Evolutionary conservation across 2,888 invertebrate species (phyloP).

Genomic region (Drosophila putrida): DNA sequence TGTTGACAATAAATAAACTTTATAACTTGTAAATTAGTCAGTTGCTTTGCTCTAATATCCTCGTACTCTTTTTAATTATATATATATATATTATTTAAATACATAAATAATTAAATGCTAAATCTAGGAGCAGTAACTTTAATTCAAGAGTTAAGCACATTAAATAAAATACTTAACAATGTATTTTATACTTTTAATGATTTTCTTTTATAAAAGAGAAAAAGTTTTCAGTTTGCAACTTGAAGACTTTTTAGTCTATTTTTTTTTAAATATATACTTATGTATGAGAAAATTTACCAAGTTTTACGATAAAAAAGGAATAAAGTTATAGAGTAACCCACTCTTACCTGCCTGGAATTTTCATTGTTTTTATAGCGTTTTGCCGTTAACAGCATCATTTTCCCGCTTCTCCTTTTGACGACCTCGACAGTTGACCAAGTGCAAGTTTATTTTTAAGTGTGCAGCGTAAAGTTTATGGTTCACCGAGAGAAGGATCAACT

Average conservation of each 20-base stretch:
- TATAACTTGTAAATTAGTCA: too few species aligned
- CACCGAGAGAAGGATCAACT: constrained; percentile 52
- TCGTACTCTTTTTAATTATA: too few species aligned
- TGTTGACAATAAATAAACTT: too few species aligned
- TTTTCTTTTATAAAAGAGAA: neutral
- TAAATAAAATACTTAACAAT: neutral
- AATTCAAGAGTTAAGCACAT: neutral
- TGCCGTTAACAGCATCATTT: constrained; percentile 40
- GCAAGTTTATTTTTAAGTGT: constrained; percentile 74
- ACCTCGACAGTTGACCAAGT: constrained; percentile 27
- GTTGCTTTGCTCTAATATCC: too few species aligned
- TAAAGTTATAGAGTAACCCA: constrained; percentile 20
- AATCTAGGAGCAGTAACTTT: neutral
- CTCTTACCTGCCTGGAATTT: constrained; percentile 30
- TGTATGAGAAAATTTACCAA: neutral
- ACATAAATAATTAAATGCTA: too few species aligned
- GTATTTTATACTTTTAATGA: neutral
- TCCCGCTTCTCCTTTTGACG: neutral
- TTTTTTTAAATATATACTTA: too few species aligned
- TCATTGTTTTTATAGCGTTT: constrained; percentile 42
- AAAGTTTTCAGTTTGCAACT: neutral
- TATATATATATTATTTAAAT: too few species aligned
- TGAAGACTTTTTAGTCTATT: constrained; percentile 6
- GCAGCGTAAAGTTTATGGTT: constrained; percentile 58
- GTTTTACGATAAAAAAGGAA: constrained; percentile 19